Conservation (phyloP, 2,888 invertebrate species). For the Matsumyia berberina region DNA sequence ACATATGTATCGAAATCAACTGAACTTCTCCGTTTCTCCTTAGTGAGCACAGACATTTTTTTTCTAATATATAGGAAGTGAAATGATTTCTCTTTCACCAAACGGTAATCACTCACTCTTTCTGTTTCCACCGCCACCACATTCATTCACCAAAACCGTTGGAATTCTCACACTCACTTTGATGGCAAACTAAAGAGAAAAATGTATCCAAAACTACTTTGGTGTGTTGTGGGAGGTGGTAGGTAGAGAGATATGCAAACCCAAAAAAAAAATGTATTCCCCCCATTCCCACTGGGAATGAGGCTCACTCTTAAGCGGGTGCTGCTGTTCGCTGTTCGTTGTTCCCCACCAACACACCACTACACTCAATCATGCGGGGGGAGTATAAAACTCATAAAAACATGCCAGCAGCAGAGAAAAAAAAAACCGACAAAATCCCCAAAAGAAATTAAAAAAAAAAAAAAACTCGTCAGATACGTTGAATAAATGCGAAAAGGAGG, state of each 20-base stretch:
- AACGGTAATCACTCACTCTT: slow-evolving; percentile 60
- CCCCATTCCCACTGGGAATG: slow-evolving; percentile 45
- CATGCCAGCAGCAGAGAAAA: slow-evolving; percentile 45
- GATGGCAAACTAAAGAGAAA: slow-evolving; percentile 43
- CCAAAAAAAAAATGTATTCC: slow-evolving; percentile 49
- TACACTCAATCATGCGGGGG: slow-evolving; percentile 38
- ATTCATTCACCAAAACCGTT: slow-evolving; percentile 66
- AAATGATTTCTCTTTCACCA: slow-evolving; percentile 65
- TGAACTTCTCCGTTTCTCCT: too few relatives aligned
- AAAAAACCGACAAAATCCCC: slow-evolving; percentile 38
- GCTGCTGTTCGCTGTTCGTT: too few relatives aligned
- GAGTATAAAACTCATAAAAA: slow-evolving; percentile 54
- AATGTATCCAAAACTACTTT: slow-evolving; percentile 8
- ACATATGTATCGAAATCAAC: slow-evolving; percentile 5
- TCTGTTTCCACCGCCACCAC: slow-evolving; percentile 15
- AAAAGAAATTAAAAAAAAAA: slow-evolving; percentile 38
- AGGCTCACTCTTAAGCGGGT: slow-evolving; percentile 35
- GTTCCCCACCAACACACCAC: slow-evolving; percentile 38
- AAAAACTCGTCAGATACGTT: slow-evolving; percentile 57
- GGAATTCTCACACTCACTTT: slow-evolving; percentile 21
- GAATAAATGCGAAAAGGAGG: slow-evolving; percentile 72
- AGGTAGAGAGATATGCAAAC: neutral
- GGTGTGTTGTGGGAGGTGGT: slow-evolving; percentile 26
- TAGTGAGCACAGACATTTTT: slow-evolving; percentile 1
- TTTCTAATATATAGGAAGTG: slow-evolving; percentile 67